Conservation (phyloP, 2,888 invertebrate species). For the Maniola hyperantus region DNA sequence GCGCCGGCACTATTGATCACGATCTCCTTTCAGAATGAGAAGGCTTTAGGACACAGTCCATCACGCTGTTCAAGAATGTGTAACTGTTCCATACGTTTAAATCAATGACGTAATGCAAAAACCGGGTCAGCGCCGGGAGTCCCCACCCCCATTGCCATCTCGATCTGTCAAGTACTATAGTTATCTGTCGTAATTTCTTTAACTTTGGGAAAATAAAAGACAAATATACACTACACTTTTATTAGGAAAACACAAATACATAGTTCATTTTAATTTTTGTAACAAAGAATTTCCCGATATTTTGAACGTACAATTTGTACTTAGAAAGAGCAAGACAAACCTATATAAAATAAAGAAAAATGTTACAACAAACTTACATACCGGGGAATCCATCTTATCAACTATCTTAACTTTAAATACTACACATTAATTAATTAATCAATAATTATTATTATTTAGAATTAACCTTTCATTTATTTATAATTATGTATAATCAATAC, state of each 20-base stretch:
- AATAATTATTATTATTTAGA: slow-evolving; percentile 21
- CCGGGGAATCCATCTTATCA: slow-evolving; percentile 7
- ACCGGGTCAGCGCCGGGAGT: too few species aligned
- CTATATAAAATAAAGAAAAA: slow-evolving; percentile 30
- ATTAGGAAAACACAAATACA: slow-evolving; percentile 80
- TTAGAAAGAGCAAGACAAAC: slow-evolving; percentile 58
- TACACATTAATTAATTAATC: slow-evolving; percentile 8
- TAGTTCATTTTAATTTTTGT: slow-evolving; percentile 64
- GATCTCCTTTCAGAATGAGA: too few species aligned
- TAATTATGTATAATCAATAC: slow-evolving; percentile 16
- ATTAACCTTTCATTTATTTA: slow-evolving; percentile 22
- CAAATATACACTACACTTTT: slow-evolving; percentile 68
- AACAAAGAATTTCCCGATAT: slow-evolving; percentile 65
- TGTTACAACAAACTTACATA: slow-evolving; percentile 28
- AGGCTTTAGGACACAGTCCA: too few species aligned
- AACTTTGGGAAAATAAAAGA: slow-evolving; percentile 54
- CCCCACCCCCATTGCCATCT: too few species aligned
- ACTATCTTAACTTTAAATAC: slow-evolving; percentile 22
- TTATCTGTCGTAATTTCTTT: too few species aligned
- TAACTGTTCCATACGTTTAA: too few species aligned
- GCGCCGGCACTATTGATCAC: too few species aligned
- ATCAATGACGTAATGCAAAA: too few species aligned
- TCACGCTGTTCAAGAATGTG: too few species aligned
- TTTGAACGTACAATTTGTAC: slow-evolving; percentile 60
- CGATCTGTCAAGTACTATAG: too few species aligned